Base-by-base conservation (phyloP, 2,888 invertebrate species). In the Drosophila monieri region DNA sequence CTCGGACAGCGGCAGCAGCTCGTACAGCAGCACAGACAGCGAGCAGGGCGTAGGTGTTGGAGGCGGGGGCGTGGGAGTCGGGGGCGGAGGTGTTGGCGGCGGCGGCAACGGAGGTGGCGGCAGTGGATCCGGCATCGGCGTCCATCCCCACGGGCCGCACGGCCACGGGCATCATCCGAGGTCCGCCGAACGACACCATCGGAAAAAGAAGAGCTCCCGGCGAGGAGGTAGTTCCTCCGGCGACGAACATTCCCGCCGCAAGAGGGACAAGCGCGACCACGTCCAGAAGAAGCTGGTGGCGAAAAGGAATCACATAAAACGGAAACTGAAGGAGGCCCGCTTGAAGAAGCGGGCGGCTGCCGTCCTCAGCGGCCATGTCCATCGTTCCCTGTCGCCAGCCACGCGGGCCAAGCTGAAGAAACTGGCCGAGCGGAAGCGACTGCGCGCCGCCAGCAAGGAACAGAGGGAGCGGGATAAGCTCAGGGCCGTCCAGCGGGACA, bases 151-250 rank as follows among this genome's bases (percentile, higher is more conserved):
- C 46, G 41, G 15, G 9, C 35, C 58, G 3, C 68, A 69, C 10
- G 68, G 53, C 27, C 69, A 69, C 25, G 54, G 73, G 0, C 80
- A 85, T 52, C 78, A 88, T 53, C 76, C 77, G 23, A 77, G 86
- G 2, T 56, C 64, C 5, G 68, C 47, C 0, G 86, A 86, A 23
- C 76, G 88, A 0, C 89, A 92, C 46, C 90, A 92, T 65, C 93
- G 93, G 67, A 92, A 93, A 35, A 91, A 94, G 92, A 91, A 91
- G 78, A 67, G 76, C 21, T 61, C 93, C 54, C 92, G 94, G 35
- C 84, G 80, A 0, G 78, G 84, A 0, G 76, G 79, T 39, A 81
- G 86, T 47, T 94, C 95, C 9, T 95, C 95, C 3, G 95, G 95
- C 73, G 90, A 91, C 58, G 88, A 91, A 52, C 72, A 61, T 3